phyloP scores from a whole-genome alignment of 2,888 invertebrate genomes.

The Orthonevra nobilis region DNA sequence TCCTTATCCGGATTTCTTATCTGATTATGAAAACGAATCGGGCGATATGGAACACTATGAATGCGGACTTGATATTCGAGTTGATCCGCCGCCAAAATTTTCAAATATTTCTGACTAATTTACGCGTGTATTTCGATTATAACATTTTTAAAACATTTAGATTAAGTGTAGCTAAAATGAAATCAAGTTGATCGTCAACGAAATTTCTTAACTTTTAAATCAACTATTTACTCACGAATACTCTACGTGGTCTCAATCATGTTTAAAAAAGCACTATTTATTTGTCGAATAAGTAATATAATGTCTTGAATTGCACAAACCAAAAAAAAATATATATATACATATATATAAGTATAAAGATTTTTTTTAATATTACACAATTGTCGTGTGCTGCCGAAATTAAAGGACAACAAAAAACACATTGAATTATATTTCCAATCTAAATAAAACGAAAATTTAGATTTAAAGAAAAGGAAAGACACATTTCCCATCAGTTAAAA shows the following conservation, averaged over 20 bases:
- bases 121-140: neutral
- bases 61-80: slow-evolving; percentile 88
- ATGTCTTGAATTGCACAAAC: slow-evolving; percentile 25
- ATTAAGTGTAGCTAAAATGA: slow-evolving; percentile 5
- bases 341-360: no score
- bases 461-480: no score
- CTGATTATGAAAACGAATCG: slow-evolving; percentile 82
- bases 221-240: neutral
- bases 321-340: no score
- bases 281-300: slow-evolving; percentile 77
- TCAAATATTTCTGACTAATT: slow-evolving; percentile 86
- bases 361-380: no score
- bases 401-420: no score
- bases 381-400: no score
- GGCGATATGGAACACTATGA: slow-evolving; percentile 85
- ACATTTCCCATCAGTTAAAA: no score
- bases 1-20: slow-evolving; percentile 80
- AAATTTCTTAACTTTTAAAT: no score
- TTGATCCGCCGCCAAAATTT: slow-evolving; percentile 88
- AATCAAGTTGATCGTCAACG: neutral
- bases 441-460: no score
- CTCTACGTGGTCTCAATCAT: slow-evolving; percentile 9
- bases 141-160: slow-evolving; percentile 1
- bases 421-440: no score
- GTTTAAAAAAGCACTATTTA: slow-evolving; percentile 75